Percentiles rank a stretch among this genome's conserved stretches.
phyloP scores from a whole-genome alignment of 2,888 invertebrate species.

The Caenorhabditis imperialis region DNA sequence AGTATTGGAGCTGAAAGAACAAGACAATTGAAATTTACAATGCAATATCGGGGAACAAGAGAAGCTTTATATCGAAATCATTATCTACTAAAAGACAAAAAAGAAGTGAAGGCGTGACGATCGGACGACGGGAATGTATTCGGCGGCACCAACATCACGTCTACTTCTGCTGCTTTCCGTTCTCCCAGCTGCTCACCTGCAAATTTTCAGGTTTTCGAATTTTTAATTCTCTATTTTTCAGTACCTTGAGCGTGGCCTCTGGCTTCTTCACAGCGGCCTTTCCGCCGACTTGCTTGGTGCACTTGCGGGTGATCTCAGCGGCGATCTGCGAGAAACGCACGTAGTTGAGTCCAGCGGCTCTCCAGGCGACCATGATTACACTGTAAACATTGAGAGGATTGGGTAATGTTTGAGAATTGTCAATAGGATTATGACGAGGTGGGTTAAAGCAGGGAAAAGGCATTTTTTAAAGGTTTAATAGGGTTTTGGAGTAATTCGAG shows the following conservation, averaged over 20 bases:
- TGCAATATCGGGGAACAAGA: background rate
- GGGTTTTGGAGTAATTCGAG: too few species aligned
- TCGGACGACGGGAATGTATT: slow-evolving; percentile 36
- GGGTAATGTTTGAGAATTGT: too few species aligned
- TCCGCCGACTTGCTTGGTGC: slow-evolving; percentile 83
- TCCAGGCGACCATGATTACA: slow-evolving; percentile 69
- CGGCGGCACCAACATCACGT: slow-evolving; percentile 6
- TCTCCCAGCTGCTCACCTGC: slow-evolving; percentile 89
- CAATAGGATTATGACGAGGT: too few species aligned
- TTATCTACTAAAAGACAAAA: slow-evolving; percentile 20
- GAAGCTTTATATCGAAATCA: slow-evolving; percentile 35
- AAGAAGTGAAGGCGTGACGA: slow-evolving; percentile 13
- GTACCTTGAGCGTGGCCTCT: slow-evolving; percentile 81
- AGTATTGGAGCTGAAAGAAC: too few species aligned
- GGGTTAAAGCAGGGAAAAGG: too few species aligned
- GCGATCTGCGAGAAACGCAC: slow-evolving; percentile 96
- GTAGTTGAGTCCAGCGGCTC: slow-evolving; percentile 84
- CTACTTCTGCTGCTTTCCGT: slow-evolving; percentile 82
- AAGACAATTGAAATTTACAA: too few species aligned
- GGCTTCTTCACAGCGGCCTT: slow-evolving; percentile 48
- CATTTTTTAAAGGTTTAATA: too few species aligned
- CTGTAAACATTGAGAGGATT: slow-evolving; percentile 5
- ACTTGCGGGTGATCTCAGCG: slow-evolving; percentile 84
- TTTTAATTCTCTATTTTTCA: background rate
- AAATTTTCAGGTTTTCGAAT: slow-evolving; percentile 79